Evolutionary conservation across 2,113 vertebrate species (phyloP).

Genomic region (Nycticebus coucang): DNA sequence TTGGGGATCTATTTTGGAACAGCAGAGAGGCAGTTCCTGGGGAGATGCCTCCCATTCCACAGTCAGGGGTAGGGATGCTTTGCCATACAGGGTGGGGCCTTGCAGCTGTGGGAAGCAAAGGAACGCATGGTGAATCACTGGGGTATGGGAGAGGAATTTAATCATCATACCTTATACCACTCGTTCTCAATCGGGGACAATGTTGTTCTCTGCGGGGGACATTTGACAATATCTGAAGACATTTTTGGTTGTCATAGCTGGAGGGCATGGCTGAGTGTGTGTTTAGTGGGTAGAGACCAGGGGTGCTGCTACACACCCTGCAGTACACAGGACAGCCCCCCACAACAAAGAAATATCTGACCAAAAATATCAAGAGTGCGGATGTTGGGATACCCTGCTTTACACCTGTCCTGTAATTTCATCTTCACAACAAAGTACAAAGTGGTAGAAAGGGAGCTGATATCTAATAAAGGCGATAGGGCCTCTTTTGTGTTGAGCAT

Average conservation of each 20-base stretch:
- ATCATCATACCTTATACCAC: neutral
- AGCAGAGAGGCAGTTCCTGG: neutral
- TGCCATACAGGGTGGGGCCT: neutral
- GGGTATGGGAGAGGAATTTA: neutral
- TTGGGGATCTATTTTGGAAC: neutral
- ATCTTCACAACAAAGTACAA: neutral
- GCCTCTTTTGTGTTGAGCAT: neutral
- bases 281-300: neutral
- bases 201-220: neutral
- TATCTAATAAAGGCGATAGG: neutral
- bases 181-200: neutral
- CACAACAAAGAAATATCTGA: neutral
- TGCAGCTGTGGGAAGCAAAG: neutral
- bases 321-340: neutral
- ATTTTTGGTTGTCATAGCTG: neutral
- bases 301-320: neutral
- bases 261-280: neutral
- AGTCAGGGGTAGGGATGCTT: rapidly evolving
- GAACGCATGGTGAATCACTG: neutral
- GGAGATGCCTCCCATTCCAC: neutral
- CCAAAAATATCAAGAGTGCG: too few relatives aligned
- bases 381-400: neutral
- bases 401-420: neutral
- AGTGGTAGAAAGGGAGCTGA: neutral
- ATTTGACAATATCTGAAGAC: neutral